Base-by-base conservation (phyloP, 1,140 invertebrate genomes). In the Rhysida immarginata region DNA sequence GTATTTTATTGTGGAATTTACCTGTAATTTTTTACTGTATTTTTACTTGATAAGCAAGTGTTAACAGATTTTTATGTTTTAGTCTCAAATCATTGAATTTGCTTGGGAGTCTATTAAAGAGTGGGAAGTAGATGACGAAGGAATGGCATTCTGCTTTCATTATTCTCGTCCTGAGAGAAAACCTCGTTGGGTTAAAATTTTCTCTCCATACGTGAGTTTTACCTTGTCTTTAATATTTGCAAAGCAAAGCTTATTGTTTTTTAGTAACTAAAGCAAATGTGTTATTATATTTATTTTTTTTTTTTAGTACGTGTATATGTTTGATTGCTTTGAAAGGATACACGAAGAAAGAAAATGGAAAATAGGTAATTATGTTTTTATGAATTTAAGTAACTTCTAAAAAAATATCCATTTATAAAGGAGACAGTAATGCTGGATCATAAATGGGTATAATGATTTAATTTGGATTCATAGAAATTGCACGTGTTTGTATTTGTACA, bases 291-390 rank as follows among this genome's bases (percentile, higher is more conserved):
- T 53, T 11, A 20, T 61, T 62, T 64, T 62, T 65, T 63, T 65
- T 60, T 81, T 82, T 45, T 75, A 95, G 90, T 92, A 88, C 69
- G 80, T 86, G 65, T 95, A 87, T 75, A 80, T 96, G 66, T 83
- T 83, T 70, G 91, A 95, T 68, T 95, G 91, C 71, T 92, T 96
- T 73, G 87, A 95, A 69, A 78, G 86, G 75, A 86, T 96, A 77
- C 82, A 86, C 64, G 87, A 94, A 69, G 91, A 96, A 64, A 65
- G 69, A 58, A 69, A 51, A 51, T 51, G 49, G 49, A 51, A 51
- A 26, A 11, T 51, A 51, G 26, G 49, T 46, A 23, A 46, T n/a
- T n/a, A n/a, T n/a, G n/a, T n/a, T n/a, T n/a, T n/a, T n/a, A n/a
- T n/a, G n/a, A n/a, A n/a, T n/a, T n/a, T n/a, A n/a, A n/a, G n/a